Conservation (phyloP, 2,113 vertebrate genomes). For the Zingel zingel region DNA sequence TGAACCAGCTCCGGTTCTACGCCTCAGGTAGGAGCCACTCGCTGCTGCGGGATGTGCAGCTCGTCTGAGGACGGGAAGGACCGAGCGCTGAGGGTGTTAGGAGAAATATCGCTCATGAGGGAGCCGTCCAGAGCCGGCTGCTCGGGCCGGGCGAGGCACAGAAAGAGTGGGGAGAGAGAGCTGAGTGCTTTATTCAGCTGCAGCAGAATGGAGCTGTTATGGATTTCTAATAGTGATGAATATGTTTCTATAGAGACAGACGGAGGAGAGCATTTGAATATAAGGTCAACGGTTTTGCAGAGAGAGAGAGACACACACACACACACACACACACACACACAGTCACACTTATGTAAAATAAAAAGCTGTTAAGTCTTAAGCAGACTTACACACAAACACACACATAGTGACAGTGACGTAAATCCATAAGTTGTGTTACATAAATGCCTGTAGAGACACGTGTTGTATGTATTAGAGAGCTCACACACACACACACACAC, state of each 20-base stretch:
- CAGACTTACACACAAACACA: neutral
- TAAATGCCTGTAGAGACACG: neutral
- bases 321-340: slow-evolving; percentile 6
- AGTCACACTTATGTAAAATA: neutral
- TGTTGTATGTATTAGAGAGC: neutral
- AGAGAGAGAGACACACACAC: neutral
- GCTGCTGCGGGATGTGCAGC: neutral
- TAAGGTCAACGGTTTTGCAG: neutral
- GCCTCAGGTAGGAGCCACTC: neutral
- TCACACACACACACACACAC: slow-evolving; percentile 12
- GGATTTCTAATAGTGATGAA: slow-evolving; percentile 72
- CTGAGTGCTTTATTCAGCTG: slow-evolving; percentile 28
- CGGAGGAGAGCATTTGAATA: slow-evolving; percentile 33
- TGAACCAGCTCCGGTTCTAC: neutral
- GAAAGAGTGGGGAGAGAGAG: neutral
- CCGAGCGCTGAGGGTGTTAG: neutral
- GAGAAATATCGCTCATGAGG: slow-evolving; percentile 31
- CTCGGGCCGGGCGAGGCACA: slow-evolving; percentile 15
- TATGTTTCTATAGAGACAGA: slow-evolving; percentile 39
- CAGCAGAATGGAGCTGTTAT: slow-evolving; percentile 55
- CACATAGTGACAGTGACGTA: neutral
- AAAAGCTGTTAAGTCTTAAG: neutral
- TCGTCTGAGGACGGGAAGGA: neutral
- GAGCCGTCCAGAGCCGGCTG: slow-evolving; percentile 34
- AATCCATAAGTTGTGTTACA: neutral